Evolutionary conservation across 2,113 vertebrate species (phyloP), one percentile per base, ranked within the genome.

Genomic region (Podiceps cristatus): DNA sequence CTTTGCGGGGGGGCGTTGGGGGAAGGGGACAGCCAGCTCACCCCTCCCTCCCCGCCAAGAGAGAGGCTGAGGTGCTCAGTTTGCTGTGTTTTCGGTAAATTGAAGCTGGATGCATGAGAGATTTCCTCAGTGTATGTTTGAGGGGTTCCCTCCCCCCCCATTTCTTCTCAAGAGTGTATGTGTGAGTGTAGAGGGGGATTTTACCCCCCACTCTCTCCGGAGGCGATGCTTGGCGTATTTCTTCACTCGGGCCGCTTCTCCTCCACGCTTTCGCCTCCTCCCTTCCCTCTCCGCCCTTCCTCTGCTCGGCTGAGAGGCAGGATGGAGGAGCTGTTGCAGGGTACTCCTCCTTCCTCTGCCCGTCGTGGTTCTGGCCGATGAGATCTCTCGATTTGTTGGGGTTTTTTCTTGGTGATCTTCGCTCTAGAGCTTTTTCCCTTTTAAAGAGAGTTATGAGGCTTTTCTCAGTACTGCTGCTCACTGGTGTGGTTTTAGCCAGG

Each of bases 231-330:
- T 10, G 72, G 18, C 59, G 2, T 18, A 3, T 42, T 63, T 35
- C 64, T 62, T 5, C 11, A 2, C 31, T 40, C 7, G 90, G 42
- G 72, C 81, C 27, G 71, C 45, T 78, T 68, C 60, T 44, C 5
- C 62, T 35, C 78, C 67, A 15, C 24, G 20, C 50, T 69, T 55
- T 91, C 6, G 52, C 85, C 92, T 75, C 78, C 53, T 87, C 49
- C 76, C 71, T 52, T 60, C 33, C 16, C 90, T 63, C 77, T 62
- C 91, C 96, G 75, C 92, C 88, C 96, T 96, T 93, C 80, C 92
- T 96, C 81, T 52, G n/a, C 45, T 27, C 25, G 66, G 27, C 72
- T 27, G 60, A 8, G 42, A 24, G 86, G 86, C 94, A 71, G 93
- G 96, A 86, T 84, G 95, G 91, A 86, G 71, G 49, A 86, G 86